These are phyloP conservation scores for Harpegnathos saltator DNA, from an alignment of 1,140 invertebrate genomes.

Conservation along the genomic window DNA sequence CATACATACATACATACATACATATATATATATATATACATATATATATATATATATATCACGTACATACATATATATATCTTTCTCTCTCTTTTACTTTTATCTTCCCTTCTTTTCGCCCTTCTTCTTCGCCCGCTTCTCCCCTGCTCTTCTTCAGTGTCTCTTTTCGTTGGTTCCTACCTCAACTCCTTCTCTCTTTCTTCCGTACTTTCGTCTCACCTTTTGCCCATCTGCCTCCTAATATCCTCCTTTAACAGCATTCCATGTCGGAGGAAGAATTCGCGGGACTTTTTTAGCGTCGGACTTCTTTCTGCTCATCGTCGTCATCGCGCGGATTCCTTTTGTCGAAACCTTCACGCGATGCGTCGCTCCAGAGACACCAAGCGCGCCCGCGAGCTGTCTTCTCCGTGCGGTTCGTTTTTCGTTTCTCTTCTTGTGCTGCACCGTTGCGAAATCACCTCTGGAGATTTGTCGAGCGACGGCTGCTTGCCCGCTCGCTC, in stretches of 20 bases:
- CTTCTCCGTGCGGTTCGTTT: slow-evolving; percentile 37
- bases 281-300: slow-evolving; percentile 9
- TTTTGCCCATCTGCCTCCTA: slow-evolving; percentile 42
- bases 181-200: slow-evolving; percentile 32
- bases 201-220: slow-evolving; percentile 27
- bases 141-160: slow-evolving; percentile 19
- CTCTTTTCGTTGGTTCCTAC: slow-evolving; percentile 48
- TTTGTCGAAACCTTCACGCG: slow-evolving; percentile 32
- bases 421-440: slow-evolving; percentile 42
- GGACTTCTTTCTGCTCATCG: slow-evolving; percentile 33
- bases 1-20: too few relatives aligned
- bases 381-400: not conserved
- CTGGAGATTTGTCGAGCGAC: slow-evolving; percentile 8
- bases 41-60: too few relatives aligned
- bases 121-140: slow-evolving; percentile 26
- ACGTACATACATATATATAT: too few relatives aligned
- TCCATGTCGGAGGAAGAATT: slow-evolving; percentile 50
- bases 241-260: slow-evolving; percentile 69
- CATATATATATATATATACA: too few relatives aligned
- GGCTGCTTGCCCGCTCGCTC: slow-evolving; percentile 41
- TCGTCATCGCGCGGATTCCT: not conserved
- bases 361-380: slow-evolving; percentile 19
- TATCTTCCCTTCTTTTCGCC: slow-evolving; percentile 60
- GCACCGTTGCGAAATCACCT: slow-evolving; percentile 16
- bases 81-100: not conserved